Percentiles rank a stretch among this genome's conserved stretches.
Evolutionary conservation across 2,113 vertebrate species (phyloP).

Genomic region (Paradisaea rubra): DNA sequence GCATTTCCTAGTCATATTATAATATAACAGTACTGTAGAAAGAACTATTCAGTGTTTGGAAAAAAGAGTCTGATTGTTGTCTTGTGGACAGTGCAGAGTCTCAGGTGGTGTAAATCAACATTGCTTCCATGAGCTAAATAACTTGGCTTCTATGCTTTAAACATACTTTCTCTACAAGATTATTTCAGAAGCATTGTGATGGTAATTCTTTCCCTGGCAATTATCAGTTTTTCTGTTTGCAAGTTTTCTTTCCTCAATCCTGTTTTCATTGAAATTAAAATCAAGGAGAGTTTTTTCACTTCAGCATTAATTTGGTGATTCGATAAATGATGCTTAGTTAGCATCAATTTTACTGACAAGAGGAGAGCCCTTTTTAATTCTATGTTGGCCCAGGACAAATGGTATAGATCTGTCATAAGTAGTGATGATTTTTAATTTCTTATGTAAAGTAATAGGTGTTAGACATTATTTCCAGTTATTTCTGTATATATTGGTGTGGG

Average conservation of each 20-base stretch:
- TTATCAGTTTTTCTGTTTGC: background rate
- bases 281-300: background rate
- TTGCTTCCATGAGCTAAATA: background rate
- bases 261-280: background rate
- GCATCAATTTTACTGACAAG: background rate
- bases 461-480: background rate
- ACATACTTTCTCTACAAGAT: background rate
- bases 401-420: background rate
- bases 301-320: background rate
- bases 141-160: background rate
- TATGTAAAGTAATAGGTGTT: background rate
- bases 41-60: conserved; percentile 16
- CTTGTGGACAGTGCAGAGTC: background rate
- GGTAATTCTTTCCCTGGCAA: background rate
- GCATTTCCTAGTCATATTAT: conserved; percentile 65
- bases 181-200: background rate
- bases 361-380: background rate
- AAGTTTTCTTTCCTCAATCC: background rate
- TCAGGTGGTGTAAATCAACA: conserved; percentile 6
- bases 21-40: conserved; percentile 16
- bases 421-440: background rate
- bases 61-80: background rate
- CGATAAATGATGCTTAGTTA: background rate
- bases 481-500: background rate
- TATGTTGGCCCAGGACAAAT: background rate